phyloP scores from a whole-genome alignment of 2,797 vertebrate genomes.

The Dipus sagitta region DNA sequence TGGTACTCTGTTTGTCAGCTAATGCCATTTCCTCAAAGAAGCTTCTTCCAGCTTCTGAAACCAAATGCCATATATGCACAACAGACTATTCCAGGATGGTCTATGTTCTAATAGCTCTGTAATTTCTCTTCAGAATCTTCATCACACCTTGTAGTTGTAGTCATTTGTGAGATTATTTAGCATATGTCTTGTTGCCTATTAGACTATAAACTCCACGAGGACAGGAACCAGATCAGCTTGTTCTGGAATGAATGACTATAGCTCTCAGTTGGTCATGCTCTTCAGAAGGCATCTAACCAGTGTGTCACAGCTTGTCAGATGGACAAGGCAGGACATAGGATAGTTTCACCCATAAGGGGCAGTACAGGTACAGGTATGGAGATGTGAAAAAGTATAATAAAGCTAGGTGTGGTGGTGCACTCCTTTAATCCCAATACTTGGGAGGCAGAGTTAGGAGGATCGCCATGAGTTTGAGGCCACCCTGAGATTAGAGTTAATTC shows the following conservation, averaged over 20 bases:
- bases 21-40: constrained; percentile 51
- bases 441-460: too few species aligned
- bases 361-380: constrained; percentile 2
- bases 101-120: constrained; percentile 40
- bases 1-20: constrained; percentile 24
- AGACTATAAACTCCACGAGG: neutral
- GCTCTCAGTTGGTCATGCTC: neutral
- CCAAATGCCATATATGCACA: constrained; percentile 41
- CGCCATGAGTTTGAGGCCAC: too few species aligned
- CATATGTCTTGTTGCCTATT: neutral
- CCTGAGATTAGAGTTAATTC: too few species aligned
- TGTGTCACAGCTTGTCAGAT: neutral
- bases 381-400: neutral
- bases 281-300: neutral
- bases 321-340: neutral
- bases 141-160: neutral
- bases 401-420: too few species aligned
- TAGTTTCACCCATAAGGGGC: neutral
- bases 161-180: constrained; percentile 49
- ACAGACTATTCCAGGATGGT: neutral
- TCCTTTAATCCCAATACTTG: too few species aligned
- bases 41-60: constrained; percentile 47
- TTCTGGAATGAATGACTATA: neutral
- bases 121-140: constrained; percentile 28
- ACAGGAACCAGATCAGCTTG: neutral